Conservation (phyloP, 2,797 vertebrate genomes). For the Acomys russatus region DNA sequence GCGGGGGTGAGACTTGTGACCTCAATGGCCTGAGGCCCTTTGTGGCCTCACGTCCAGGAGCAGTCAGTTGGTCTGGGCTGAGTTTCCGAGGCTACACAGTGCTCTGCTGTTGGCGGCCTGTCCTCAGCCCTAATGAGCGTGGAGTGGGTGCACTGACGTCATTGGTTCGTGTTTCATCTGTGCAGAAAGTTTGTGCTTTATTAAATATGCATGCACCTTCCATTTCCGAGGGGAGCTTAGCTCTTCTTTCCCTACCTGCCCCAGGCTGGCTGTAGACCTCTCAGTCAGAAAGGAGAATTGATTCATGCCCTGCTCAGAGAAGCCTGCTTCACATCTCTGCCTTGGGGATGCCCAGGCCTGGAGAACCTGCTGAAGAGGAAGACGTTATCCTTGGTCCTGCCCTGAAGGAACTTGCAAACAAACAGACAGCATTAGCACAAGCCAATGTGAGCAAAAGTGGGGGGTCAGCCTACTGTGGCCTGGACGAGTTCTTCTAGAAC, state of each 20-base stretch:
- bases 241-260: conserved; percentile 53
- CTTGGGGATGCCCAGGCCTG: background rate
- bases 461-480: accelerated
- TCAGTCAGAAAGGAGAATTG: background rate
- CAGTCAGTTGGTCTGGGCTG: accelerated
- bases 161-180: background rate
- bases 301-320: background rate
- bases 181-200: conserved; percentile 48
- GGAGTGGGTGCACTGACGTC: conserved; percentile 23
- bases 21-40: background rate
- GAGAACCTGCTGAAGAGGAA: background rate
- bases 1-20: background rate
- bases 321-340: background rate
- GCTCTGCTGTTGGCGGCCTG: accelerated
- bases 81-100: background rate
- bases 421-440: background rate
- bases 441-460: background rate
- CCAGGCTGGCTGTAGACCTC: background rate
- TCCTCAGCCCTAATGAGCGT: background rate
- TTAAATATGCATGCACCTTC: conserved; percentile 70
- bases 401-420: background rate
- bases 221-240: conserved; percentile 50
- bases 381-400: background rate
- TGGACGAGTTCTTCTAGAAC: background rate
- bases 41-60: background rate